Conservation (phyloP, 2,797 vertebrate genomes). For the Syngnathus acus region DNA sequence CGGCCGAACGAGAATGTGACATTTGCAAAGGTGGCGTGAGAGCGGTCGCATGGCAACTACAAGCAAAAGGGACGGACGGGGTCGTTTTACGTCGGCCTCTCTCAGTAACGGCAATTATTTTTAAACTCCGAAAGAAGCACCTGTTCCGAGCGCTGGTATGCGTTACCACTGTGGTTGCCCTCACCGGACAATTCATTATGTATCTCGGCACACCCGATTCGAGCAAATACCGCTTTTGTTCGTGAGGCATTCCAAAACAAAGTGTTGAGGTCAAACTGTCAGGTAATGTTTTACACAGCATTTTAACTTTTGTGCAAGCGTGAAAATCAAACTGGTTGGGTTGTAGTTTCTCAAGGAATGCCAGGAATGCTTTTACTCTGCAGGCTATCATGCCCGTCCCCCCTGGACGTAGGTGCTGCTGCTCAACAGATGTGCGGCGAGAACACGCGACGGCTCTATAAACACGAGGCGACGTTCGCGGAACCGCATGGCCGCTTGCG, state of each 20-base stretch:
- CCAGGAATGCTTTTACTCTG: constrained; percentile 63
- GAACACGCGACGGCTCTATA: constrained; percentile 16
- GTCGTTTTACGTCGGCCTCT: no score
- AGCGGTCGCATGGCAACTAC: constrained; percentile 55
- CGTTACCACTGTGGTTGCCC: not conserved
- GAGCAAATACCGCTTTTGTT: not conserved
- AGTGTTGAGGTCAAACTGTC: no score
- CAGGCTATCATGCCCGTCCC: constrained; percentile 39
- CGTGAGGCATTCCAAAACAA: no score
- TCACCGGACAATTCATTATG: not conserved
- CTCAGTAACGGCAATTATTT: constrained; percentile 35
- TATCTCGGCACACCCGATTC: not conserved
- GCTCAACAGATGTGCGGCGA: constrained; percentile 46
- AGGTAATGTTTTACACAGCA: not conserved
- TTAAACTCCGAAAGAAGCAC: constrained; percentile 34
- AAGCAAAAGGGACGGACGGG: constrained; percentile 34
- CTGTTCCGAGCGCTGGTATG: constrained; percentile 26
- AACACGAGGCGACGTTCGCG: constrained; percentile 5
- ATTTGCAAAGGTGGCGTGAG: constrained; percentile 53
- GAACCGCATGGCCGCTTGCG: not conserved
- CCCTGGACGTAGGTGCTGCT: constrained; percentile 25
- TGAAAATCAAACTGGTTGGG: constrained; percentile 33
- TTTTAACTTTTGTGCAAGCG: not conserved
- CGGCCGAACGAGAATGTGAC: constrained; percentile 40
- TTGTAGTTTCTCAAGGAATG: constrained; percentile 58